These are phyloP conservation scores for Mesocentrotus franciscanus DNA, from an alignment of 53 echinoderm and acorn worm genomes.

Conservation along the genomic window DNA sequence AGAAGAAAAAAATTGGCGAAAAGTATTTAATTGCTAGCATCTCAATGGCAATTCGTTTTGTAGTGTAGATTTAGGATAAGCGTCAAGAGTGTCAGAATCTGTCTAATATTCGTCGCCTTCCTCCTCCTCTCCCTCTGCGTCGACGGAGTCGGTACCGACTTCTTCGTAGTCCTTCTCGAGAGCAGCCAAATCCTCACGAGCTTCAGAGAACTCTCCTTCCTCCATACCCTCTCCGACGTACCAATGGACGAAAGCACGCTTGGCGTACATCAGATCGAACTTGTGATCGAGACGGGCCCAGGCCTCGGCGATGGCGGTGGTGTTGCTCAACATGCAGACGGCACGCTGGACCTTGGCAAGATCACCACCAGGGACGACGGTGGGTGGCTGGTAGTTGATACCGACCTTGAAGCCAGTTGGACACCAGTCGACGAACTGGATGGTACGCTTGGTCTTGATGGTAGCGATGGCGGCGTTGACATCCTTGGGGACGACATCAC, in stretches of 20 bases:
- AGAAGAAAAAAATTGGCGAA: too few relatives aligned
- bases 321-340: conserved; percentile 99
- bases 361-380: conserved; percentile 95
- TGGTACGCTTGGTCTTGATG: conserved; percentile 98
- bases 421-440: conserved; percentile 99
- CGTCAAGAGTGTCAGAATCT: too few relatives aligned
- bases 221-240: conserved; percentile 97
- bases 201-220: conserved; percentile 48
- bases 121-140: conserved; percentile 57
- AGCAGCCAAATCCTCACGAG: conserved; percentile 53
- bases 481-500: conserved; percentile 95
- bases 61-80: too few relatives aligned
- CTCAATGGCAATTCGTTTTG: too few relatives aligned
- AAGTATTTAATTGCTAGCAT: too few relatives aligned
- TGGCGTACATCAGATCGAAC: conserved; percentile 92
- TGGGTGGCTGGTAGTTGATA: conserved; percentile 99
- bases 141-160: conserved; percentile 66
- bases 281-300: conserved; percentile 92
- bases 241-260: conserved; percentile 95
- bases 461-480: conserved; percentile 90
- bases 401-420: conserved; percentile 99
- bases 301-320: conserved; percentile 95
- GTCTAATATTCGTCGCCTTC: conserved; percentile 68
- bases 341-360: conserved; percentile 98
- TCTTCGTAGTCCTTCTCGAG: conserved; percentile 61